Conservation (phyloP, 2,797 vertebrate species). For the Chiloscyllium punctatum region DNA sequence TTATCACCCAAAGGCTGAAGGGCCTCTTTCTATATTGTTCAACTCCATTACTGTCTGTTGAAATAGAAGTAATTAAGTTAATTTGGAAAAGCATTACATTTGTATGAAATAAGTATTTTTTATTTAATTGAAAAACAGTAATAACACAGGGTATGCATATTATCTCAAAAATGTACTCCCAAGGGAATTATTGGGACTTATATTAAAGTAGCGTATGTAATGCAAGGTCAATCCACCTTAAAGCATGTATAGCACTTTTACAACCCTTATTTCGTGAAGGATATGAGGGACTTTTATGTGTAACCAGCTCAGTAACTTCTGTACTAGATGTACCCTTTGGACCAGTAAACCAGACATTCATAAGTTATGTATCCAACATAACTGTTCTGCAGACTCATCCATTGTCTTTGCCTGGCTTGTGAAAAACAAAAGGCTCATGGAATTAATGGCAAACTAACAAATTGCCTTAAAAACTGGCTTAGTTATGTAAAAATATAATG, state of each 20-base stretch:
- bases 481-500: neutral
- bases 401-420: neutral
- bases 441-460: neutral
- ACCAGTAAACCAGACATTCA: neutral
- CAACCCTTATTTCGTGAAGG: too few relatives aligned
- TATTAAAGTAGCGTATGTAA: neutral
- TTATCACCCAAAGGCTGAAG: too few relatives aligned
- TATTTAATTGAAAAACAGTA: neutral
- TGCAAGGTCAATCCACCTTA: neutral
- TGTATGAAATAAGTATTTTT: neutral
- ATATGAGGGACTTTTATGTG: neutral
- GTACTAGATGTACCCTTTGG: neutral
- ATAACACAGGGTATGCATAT: neutral
- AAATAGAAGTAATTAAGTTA: too few relatives aligned
- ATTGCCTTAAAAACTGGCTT: neutral
- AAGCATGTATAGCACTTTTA: too few relatives aligned
- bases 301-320: neutral
- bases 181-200: neutral
- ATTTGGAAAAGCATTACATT: neutral
- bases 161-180: neutral
- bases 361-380: neutral
- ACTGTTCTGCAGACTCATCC: neutral
- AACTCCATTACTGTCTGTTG: too few relatives aligned
- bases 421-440: neutral
- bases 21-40: too few relatives aligned